Evolutionary conservation across 1,140 invertebrate species (phyloP), one percentile per base, ranked within the genome.

Genomic region (Drosophila elegans): DNA sequence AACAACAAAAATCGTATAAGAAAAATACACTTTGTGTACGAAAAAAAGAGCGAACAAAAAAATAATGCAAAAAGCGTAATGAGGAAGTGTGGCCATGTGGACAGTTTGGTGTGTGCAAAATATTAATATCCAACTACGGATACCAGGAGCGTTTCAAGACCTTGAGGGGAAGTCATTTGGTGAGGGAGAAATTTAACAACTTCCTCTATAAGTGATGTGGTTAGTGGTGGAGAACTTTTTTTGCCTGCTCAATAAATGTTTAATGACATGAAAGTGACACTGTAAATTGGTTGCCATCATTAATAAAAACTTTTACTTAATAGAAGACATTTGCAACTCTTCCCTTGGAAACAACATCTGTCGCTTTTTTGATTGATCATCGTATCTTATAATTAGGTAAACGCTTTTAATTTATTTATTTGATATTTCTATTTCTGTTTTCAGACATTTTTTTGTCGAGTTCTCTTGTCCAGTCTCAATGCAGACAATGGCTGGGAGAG

Each of bases 41-140:
- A 51, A 25, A 46, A 29, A 39, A 67, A 57, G 36, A 49, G 46
- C 36, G 59, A 68, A 68, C 55, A 75, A 16, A 27, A 49, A 29
- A 48, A 27, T 68, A 66, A 88, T 86, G 61, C 83, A 76, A 86
- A 88, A 76, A 67, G 73, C 66, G 83, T 83, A 78, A 72, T 54
- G 66, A 86, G 83, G 83, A 86, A 86, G 83, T 88, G 74, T 67
- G 44, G 62, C 62, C 73, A 62, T 13, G 54, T 78, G 54, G 53
- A 32, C 59, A 64, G 38, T 57, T 56, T 68, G 46, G 38, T 69
- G 74, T 69, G 74, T 63, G 57, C 54, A 51, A 67, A 67, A 81
- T 86, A 57, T 68, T 46, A 74, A 85, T 79, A 68, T 52, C 44
- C 34, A 21, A 34, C 32, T 16, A 21, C 13, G 49, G 11, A 27